Percentiles rank a stretch among this genome's conserved stretches.
Evolutionary conservation across 2,797 vertebrate species (phyloP).

Genomic region (Rallus crepitans): DNA sequence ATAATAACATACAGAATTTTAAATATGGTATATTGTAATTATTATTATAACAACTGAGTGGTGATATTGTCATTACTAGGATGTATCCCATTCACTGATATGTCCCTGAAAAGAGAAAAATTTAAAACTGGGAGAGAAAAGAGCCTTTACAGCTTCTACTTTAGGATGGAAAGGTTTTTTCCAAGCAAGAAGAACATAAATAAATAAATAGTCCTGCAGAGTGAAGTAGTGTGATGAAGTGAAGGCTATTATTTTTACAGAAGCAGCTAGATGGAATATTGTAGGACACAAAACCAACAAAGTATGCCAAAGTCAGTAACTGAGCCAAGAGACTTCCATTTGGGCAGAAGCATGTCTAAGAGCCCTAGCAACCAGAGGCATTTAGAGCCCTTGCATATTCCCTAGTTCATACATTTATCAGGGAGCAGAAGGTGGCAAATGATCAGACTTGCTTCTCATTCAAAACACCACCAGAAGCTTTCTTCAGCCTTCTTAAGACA

Average conservation of each 20-base stretch:
- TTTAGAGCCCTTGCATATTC: not conserved
- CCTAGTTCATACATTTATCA: not conserved
- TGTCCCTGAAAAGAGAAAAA: not conserved
- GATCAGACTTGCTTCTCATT: not conserved
- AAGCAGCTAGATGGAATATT: not conserved
- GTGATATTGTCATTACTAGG: not conserved
- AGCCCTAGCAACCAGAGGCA: not conserved
- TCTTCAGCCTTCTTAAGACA: not conserved
- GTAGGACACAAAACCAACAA: not conserved
- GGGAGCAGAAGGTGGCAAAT: not conserved
- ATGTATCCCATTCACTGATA: not conserved
- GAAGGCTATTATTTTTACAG: not conserved
- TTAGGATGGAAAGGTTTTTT: not conserved
- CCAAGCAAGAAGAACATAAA: not conserved
- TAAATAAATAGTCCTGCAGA: not conserved
- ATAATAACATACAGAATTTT: not conserved
- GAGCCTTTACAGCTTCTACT: not conserved
- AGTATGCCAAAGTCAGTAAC: not conserved
- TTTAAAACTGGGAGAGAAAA: not conserved
- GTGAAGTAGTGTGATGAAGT: not conserved
- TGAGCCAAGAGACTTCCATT: not conserved
- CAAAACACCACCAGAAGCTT: not conserved
- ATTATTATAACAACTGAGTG: not conserved
- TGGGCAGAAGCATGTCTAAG: not conserved
- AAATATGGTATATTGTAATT: not conserved